Evolutionary conservation across 2,888 invertebrate genomes (phyloP).

Genomic region (Pogonocherus hispidulus): DNA sequence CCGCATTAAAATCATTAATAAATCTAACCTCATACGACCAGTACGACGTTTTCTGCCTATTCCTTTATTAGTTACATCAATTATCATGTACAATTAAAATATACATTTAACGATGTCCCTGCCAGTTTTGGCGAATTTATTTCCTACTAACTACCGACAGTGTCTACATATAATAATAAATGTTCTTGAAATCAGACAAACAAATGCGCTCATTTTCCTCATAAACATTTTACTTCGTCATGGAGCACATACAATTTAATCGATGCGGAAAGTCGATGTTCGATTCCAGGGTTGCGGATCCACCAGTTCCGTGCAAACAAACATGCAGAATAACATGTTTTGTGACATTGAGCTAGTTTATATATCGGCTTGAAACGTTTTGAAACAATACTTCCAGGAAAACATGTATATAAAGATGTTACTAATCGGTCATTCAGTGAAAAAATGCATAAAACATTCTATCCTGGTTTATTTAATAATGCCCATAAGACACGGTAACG

Average conservation of each 20-base stretch:
- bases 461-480: no score
- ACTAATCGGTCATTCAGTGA: no score
- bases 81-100: neutral
- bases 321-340: no score
- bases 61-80: no score
- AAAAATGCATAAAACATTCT: no score
- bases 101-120: neutral
- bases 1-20: neutral
- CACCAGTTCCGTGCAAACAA: neutral
- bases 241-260: no score
- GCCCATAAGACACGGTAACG: no score
- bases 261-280: constrained; percentile 7
- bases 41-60: neutral
- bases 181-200: neutral
- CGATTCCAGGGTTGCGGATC: constrained; percentile 21
- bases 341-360: no score
- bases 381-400: no score
- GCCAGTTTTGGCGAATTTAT: neutral
- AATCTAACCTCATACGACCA: neutral
- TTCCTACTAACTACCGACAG: neutral
- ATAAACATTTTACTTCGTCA: constrained; percentile 11
- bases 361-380: no score
- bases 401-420: no score
- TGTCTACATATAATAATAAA: neutral
- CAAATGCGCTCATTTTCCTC: neutral